Evolutionary conservation across 2,888 invertebrate genomes (phyloP).

Genomic region (Muschampia plurimacula): DNA sequence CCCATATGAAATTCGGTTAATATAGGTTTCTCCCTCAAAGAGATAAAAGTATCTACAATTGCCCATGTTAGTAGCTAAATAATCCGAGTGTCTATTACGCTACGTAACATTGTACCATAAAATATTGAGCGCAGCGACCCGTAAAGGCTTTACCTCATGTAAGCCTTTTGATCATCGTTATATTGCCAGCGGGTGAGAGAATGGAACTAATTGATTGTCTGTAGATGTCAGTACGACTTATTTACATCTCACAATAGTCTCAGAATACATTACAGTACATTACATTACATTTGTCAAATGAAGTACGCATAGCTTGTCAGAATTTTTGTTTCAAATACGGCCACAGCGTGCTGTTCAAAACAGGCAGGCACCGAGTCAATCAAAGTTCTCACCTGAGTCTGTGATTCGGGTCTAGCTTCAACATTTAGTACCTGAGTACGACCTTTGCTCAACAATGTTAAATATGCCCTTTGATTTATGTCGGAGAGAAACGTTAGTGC

Average conservation of each 20-base stretch:
- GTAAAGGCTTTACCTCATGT: constrained; percentile 5
- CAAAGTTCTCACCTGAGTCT: too few species aligned
- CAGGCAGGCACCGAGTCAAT: too few species aligned
- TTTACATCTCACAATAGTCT: background rate
- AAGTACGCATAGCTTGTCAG: too few species aligned
- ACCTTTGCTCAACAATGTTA: background rate
- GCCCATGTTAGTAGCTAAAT: background rate
- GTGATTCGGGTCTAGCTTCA: background rate
- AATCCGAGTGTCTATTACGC: background rate
- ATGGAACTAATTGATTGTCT: constrained; percentile 16
- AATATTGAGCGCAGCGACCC: constrained; percentile 8
- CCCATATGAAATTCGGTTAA: too few species aligned
- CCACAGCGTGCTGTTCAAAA: too few species aligned
- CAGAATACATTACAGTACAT: too few species aligned
- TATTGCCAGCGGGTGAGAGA: constrained; percentile 7
- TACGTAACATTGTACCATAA: background rate
- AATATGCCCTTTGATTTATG: background rate
- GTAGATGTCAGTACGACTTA: background rate
- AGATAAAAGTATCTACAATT: background rate
- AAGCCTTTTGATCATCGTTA: constrained; percentile 33
- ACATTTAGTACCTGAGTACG: background rate
- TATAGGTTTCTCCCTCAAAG: background rate
- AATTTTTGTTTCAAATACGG: too few species aligned
- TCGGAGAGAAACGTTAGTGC: background rate
- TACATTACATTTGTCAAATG: too few species aligned